Base-by-base conservation (phyloP, 2,888 invertebrate species). In the Neocrepidodera transversa region DNA sequence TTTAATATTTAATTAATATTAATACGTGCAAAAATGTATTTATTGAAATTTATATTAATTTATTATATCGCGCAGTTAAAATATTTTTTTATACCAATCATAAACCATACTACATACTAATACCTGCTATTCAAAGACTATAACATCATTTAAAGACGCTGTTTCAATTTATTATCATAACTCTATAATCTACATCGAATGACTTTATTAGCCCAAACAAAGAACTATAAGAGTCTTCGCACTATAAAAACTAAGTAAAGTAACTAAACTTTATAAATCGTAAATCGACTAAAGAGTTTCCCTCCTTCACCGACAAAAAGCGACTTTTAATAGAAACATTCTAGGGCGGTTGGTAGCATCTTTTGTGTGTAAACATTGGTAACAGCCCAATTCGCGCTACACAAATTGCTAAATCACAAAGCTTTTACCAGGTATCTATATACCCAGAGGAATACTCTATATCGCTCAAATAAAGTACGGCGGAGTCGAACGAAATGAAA, bases 331-430 rank as follows among this genome's bases (percentile, higher is more conserved):
- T 62, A 65, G 58, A 54, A 61, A 62, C 62, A 55, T 60, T 62
- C 56, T 63, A 55, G 63, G 58, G 61, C 45, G 59, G 60, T 61
- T 60, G 59, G 50, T 28, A 58, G 53, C 48, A 59, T 68, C 62
- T 66, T 66, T 56, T 67, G 67, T 67, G 65, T 68, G 61, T 67
- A 63, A 62, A 68, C 20, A 28, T 64, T 63, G 62, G 55, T 61
- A 60, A 62, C 64, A 63, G 62, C 66, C 65, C 65, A 63, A 64
- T 66, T 54, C 61, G 61, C 64, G 61, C 63, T 59, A 62, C 65
- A 66, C 67, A 68, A 67, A 68, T 72, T 72, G 71, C 66, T 71
- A 70, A 70, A 72, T 71, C 71, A 72, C 70, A 72, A 72, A 71
- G 72, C 71, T 70, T 69, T 70, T 68, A 71, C 68, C 67, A 66